Evolutionary conservation across 2,113 vertebrate genomes (phyloP).

Genomic region (Percina caprodes): DNA sequence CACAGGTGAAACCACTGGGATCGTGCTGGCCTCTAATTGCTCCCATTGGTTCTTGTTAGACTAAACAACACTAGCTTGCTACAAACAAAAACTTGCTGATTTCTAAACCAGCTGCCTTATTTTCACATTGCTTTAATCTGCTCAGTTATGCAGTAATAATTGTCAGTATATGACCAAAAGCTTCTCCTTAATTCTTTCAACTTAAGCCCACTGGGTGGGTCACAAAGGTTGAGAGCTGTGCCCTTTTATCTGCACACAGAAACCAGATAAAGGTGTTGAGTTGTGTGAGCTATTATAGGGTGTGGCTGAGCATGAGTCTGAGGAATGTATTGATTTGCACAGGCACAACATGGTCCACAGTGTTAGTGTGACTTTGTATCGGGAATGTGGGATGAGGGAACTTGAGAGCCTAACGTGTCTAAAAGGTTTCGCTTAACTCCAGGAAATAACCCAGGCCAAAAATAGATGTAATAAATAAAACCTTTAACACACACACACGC

Average conservation of each 20-base stretch:
- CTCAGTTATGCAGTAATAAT: background rate
- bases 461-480: conserved; percentile 49
- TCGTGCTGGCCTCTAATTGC: conserved; percentile 57
- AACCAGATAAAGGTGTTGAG: conserved; percentile 32
- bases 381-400: conserved; percentile 12
- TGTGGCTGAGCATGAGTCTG: conserved; percentile 1
- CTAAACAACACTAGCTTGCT: conserved; percentile 40
- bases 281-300: conserved; percentile 13
- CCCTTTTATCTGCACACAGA: background rate
- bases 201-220: conserved; percentile 6
- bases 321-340: conserved; percentile 38
- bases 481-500: conserved; percentile 31
- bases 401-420: background rate
- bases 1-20: conserved; percentile 29
- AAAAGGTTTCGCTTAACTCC: background rate
- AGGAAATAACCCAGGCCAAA: conserved; percentile 2
- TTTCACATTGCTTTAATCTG: background rate
- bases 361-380: background rate
- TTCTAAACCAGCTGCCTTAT: background rate
- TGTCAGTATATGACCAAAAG: conserved; percentile 8
- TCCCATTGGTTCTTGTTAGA: conserved; percentile 58
- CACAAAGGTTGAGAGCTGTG: background rate
- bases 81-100: conserved; percentile 18
- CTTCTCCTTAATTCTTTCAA: background rate
- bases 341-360: conserved; percentile 5